Evolutionary conservation across 2,888 invertebrate species (phyloP).

Genomic region (Diarsia mendica): DNA sequence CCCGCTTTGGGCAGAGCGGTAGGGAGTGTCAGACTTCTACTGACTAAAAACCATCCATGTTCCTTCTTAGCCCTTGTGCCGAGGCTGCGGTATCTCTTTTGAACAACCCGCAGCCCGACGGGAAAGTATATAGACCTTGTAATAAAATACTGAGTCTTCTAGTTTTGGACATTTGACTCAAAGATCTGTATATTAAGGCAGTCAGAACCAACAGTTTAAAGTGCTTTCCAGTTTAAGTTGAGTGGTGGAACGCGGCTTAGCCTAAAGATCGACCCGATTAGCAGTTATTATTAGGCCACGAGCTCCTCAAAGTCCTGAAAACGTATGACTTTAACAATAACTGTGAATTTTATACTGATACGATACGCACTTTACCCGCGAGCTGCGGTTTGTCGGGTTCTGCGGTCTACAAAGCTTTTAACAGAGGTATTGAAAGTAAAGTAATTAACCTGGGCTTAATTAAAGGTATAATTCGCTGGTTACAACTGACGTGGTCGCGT

Average conservation of each 20-base stretch:
- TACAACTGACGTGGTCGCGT: not conserved
- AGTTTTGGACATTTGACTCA: not conserved
- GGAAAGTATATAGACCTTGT: not conserved
- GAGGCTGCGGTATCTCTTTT: too few species aligned
- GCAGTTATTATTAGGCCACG: too few species aligned
- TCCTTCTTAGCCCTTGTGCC: too few species aligned
- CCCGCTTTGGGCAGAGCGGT: too few species aligned
- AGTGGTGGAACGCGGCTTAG: too few species aligned
- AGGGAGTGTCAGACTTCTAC: too few species aligned
- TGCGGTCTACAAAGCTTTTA: slow-evolving; percentile 38
- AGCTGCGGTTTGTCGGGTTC: not conserved
- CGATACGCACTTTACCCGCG: not conserved
- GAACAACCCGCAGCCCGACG: too few species aligned
- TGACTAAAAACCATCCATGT: too few species aligned
- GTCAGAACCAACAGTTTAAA: too few species aligned
- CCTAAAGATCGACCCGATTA: too few species aligned
- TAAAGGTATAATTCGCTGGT: not conserved
- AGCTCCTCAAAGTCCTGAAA: not conserved
- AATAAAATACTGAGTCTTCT: not conserved
- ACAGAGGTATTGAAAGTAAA: not conserved
- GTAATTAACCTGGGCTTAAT: not conserved
- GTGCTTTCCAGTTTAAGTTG: too few species aligned
- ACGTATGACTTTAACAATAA: not conserved
- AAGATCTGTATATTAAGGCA: too few species aligned
- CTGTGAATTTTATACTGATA: slow-evolving; percentile 1